Evolutionary conservation across 1,140 invertebrate genomes (phyloP), one percentile per base, ranked within the genome.

Genomic region (Bombyx mandarina): DNA sequence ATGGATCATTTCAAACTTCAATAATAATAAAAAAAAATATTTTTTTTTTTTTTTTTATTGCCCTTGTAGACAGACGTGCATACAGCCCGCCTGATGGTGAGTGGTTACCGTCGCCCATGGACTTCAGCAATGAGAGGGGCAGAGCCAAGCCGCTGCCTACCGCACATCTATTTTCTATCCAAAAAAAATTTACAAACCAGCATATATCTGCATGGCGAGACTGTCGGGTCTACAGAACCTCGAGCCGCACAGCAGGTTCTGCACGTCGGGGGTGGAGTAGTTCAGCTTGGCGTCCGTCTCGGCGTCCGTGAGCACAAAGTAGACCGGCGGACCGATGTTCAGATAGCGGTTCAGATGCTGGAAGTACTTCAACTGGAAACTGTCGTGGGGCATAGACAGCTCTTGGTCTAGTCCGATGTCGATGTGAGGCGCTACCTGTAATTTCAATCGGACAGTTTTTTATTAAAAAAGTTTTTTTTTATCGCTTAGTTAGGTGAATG

Each of bases 361-460:
- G 87, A 99, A 98, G 85, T 99, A 98, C 74, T 96, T 93, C 52
- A 97, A 82, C 43, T 99, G 95, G 86, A 96, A 98, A 63, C 97
- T 98, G 76, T 98, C 97, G 75, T 98, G 93, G 0, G 98, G 97
- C 96, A 99, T 98, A 2, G 98, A 98, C 2, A 99, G 88, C 79
- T 98, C 96, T 88, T 99, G 97, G 81, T 99, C 97, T 0, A 99
- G 85, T 4, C 98, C 98, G 59, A 99, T 93, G 63, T 97, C 94
- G 58, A 99, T 94, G 72, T 94, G 92, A 0, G 96, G 94, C 6
- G 97, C 89, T 8, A 98, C 93, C 87, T 89, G 65, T 18, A 8
- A 53, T 6, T 7, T 9, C 4, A 43, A 53, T 3, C 26, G n/a
- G 12, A 10, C 52, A n/a, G 42, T 42, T 43, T 53, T 43, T 43